Evolutionary conservation across 2,113 vertebrate species (phyloP), one percentile per base, ranked within the genome.

Genomic region (Dendrocopos noguchii): DNA sequence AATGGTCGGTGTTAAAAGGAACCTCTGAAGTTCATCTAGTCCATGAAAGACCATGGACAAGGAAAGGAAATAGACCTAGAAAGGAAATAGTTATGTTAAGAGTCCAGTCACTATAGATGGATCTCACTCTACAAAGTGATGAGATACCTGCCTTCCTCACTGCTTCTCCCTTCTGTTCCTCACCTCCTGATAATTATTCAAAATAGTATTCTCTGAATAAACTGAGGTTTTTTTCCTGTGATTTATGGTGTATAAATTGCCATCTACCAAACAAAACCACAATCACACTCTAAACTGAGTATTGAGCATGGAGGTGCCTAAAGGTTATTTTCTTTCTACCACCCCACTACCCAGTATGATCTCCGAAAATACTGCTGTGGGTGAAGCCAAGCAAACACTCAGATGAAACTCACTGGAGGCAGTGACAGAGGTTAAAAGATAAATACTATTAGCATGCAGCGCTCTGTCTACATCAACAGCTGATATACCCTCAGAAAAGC

Each of bases 381-480:
- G 70, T 73, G 29, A 46, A 90, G 66, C 47, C 74, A 87, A 85
- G 39, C 16, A 94, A 91, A 90, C 31, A 53, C 56, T 80, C 89
- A 73, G 86, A 96, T 89, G 83, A 93, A 91, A 96, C 34, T 66
- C 87, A 75, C 33, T 74, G 68, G 84, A 91, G 56, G 47, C 42
- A 80, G 31, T 25, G 68, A 34, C 33, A 84, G 53, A 93, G 70
- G 77, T 92, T 84, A 76, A 84, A 88, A 97, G 78, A 71, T 7
- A 90, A 96, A 84, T 55, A 39, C 47, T 93, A 31, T 90, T 86
- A 88, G 63, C 59, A 73, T 36, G 33, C 53, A 89, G 31, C 56
- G 47, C 46, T 93, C 61, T 84, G 95, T 73, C 93, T 94, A 95
- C 82, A 89, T 71, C 87, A 93, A 90, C 89, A 96, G 81, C 88